Base-by-base conservation (phyloP, 2,797 vertebrate genomes). In the Simalia tracyae region DNA sequence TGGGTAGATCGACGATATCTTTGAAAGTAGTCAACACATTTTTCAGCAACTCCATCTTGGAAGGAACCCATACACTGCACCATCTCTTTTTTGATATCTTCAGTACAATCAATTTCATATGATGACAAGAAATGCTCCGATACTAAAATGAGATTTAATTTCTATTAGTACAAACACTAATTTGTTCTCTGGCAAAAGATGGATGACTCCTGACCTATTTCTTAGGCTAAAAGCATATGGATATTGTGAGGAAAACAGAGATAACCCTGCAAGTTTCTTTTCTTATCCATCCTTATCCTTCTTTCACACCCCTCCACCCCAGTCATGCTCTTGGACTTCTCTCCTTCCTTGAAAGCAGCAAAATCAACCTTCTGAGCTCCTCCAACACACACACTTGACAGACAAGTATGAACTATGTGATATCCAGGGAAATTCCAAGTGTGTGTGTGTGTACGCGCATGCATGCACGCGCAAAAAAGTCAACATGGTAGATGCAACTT, bases 1-100 rank as follows among this genome's bases (percentile, higher is more conserved):
- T 99, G 98, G 1, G 98, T 98, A 86, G 98, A 97, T 61, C 99
- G 98, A 15, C 99, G 97, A 90, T 98, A 99, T 97, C 99, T 98
- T 97, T 98, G 98, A 96, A 99, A 99, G 93, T 99, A 99, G 91
- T 99, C 98, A 2, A 97, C 98, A 96, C 98, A 99, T 92, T 98
- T 99, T 96, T 99, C 98, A 31, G 99, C 98, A 72, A 99, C 99
- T 2, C 98, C 98, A 88, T 99, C 98, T 95, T 99, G 99, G 96
- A 99, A 99, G 56, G 98, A 99, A 31, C 99, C 99, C 99, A 99
- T 99, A 95, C 99, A 99, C 90, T 99, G 98, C 26, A 99, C 98
- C 7, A 99, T 98, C 94, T 99, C 98, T 19, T 87, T 96, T 97
- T 99, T 99, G 46, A 98, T 98, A 94, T 98, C 97, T 4, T 95